Base-by-base conservation (phyloP, 1,140 invertebrate genomes). In the Mycetomoellerius zeteki region DNA sequence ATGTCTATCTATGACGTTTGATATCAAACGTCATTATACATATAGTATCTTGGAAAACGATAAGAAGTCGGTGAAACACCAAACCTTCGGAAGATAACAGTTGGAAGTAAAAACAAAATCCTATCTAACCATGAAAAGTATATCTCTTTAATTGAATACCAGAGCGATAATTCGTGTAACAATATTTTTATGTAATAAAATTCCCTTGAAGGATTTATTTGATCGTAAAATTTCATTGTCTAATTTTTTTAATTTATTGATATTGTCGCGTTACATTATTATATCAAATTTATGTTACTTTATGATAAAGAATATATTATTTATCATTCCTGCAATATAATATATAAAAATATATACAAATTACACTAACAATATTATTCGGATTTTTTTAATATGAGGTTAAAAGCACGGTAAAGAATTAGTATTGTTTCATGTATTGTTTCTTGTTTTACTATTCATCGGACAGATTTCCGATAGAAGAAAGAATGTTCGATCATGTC, bases 91-190 rank as follows among this genome's bases (percentile, higher is more conserved):
- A 5, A 33, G n/a, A 24, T 58, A 52, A 12, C 16, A 21, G n/a
- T 16, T 3, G 7, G 7, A 14, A 43, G 6, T 27, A 47, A 64
- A 67, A 60, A 6, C 3, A 33, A 10, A 14, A 52, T 33, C 7
- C n/a, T 37, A 24, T 64, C 2, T 67, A 52, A 24, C 7, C 43
- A 21, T 52, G 12, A 67, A 67, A 50, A 77, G 12, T 19, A 6
- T 21, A 50, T 78, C 19, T 47, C 2, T 67, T 64, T 65, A 78
- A 65, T 52, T 52, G 27, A 80, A 78, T 50, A 62, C 27, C 5
- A 27, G n/a, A 78, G 8, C 14, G 16, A 77, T 37, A 16, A 19
- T 10, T 65, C 12, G n/a, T 65, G 21, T 5, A 50, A 62, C 16
- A 37, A 1, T n/a, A n/a, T 58, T 33, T 58, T 24, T 33, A 16